Evolutionary conservation across 2,888 invertebrate species (phyloP).

Genomic region (Gandaritis pyraliata): DNA sequence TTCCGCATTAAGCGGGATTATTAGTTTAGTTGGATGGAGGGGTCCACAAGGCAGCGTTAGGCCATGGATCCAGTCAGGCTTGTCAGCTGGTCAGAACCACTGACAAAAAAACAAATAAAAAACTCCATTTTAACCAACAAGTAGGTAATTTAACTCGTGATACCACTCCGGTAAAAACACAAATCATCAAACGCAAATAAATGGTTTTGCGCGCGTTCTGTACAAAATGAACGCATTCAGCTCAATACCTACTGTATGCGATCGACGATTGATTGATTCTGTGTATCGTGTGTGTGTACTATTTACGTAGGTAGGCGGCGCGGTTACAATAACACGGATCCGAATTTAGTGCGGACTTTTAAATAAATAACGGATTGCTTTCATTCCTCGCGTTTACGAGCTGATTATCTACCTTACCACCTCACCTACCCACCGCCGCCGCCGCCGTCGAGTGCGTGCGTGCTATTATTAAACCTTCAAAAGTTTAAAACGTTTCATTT

Average conservation of each 20-base stretch:
- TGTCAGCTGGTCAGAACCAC: not conserved
- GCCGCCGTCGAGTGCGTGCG: not conserved
- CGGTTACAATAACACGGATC: conserved; percentile 30
- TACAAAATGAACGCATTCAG: conserved; percentile 15
- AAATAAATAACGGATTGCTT: conserved; percentile 36
- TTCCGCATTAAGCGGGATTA: conserved; percentile 27
- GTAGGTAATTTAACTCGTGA: conserved; percentile 9
- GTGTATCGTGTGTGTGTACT: conserved; percentile 3
- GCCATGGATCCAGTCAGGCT: not conserved
- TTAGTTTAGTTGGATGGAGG: conserved; percentile 19
- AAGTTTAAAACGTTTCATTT: not conserved
- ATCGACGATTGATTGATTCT: conserved; percentile 34
- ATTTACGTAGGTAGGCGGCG: conserved; percentile 14
- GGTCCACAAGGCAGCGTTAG: not conserved
- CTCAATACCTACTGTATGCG: conserved; percentile 23
- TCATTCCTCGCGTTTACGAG: conserved; percentile 28
- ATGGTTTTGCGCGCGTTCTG: conserved; percentile 17
- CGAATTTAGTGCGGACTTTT: conserved; percentile 33
- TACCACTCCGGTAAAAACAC: conserved; percentile 20
- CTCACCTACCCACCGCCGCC: not conserved
- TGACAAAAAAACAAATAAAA: not conserved
- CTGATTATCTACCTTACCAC: conserved; percentile 21
- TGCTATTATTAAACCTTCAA: conserved; percentile 3
- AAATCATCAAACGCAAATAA: conserved; percentile 29
- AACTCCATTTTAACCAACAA: conserved; percentile 4